Base-by-base conservation (phyloP, 2,888 invertebrate species). In the Balanococcus diminutus region DNA sequence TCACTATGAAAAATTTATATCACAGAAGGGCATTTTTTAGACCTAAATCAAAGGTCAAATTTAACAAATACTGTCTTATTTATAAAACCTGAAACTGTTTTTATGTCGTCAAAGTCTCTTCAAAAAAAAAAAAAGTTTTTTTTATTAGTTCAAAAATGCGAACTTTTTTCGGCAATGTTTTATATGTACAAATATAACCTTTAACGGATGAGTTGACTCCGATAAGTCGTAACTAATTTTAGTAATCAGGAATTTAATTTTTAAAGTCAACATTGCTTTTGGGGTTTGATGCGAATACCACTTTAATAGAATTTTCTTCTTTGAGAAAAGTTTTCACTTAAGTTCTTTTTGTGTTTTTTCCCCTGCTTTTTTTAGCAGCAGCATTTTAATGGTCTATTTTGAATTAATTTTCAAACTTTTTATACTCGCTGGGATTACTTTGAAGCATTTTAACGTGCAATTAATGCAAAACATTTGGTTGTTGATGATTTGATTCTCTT, bases 221-320 rank as follows among this genome's bases (percentile, higher is more conserved):
- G 36, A 32, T 8, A 75, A 75, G 75, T 75, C 75, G 75, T 32
- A 75, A 75, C 75, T 75, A 75, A 75, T 75, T 75, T 75, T 32
- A 75, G 32, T 32, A 75, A 75, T 75, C 75, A 75, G 32, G 32
- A 75, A 75, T 75, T 75, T 75, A 75, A 75, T 75, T 75, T 75
- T 75, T 75, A 75, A 75, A 75, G 75, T 36, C 75, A 75, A 75
- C 75, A 75, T 75, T 36, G 75, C 75, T 75, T 75, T 32, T n/a
- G 75, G 75, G 75, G 75, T 75, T 75, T 75, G 16, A 75, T 75
- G 75, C 75, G 75, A 75, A 75, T 32, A 75, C 75, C 31, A 36
- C 75, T 75, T 75, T 75, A 75, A 75, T 75, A 36, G 75, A 75
- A 75, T 75, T 75, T 75, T 32, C 36, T n/a, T 75, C 75, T 75